phyloP scores from a whole-genome alignment of 1,140 invertebrate species.

The Cyphomyrmex costatus region DNA sequence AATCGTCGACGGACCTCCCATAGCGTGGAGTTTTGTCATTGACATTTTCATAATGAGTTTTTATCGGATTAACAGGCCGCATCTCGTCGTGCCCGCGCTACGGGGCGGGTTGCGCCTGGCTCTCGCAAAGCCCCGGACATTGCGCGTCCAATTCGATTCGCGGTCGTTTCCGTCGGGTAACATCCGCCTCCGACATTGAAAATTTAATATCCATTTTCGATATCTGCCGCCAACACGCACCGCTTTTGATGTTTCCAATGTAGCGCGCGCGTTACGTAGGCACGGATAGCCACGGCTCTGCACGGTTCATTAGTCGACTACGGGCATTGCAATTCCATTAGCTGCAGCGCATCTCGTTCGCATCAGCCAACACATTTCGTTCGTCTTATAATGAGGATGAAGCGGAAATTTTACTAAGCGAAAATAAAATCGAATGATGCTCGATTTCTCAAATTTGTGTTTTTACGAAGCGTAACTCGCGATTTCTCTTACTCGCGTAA shows the following conservation, averaged over 20 bases:
- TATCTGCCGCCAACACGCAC: constrained; percentile 45
- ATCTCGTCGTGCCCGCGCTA: neutral
- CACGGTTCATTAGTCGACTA: constrained; percentile 35
- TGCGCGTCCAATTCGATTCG: constrained; percentile 57
- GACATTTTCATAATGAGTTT: constrained; percentile 61
- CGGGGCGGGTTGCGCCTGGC: neutral
- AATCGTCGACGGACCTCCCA: constrained; percentile 9
- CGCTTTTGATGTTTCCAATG: constrained; percentile 55
- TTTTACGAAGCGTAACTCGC: neutral
- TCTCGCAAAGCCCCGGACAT: constrained; percentile 32
- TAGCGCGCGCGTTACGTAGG: constrained; percentile 47
- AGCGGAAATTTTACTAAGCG: neutral
- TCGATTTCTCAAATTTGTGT: neutral
- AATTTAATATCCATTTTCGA: constrained; percentile 64
- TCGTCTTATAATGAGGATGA: constrained; percentile 17
- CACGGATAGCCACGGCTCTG: neutral
- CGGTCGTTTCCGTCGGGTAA: constrained; percentile 52
- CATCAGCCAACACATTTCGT: constrained; percentile 5
- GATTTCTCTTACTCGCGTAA: neutral
- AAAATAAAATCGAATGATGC: neutral
- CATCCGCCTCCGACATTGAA: constrained; percentile 52
- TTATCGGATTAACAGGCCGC: constrained; percentile 43
- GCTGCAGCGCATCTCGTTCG: constrained; percentile 1
- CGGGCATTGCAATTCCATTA: constrained; percentile 53
- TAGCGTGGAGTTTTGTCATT: constrained; percentile 36